Base-by-base conservation (phyloP, 2,888 invertebrate genomes). In the Meiosimyza platycephala region DNA sequence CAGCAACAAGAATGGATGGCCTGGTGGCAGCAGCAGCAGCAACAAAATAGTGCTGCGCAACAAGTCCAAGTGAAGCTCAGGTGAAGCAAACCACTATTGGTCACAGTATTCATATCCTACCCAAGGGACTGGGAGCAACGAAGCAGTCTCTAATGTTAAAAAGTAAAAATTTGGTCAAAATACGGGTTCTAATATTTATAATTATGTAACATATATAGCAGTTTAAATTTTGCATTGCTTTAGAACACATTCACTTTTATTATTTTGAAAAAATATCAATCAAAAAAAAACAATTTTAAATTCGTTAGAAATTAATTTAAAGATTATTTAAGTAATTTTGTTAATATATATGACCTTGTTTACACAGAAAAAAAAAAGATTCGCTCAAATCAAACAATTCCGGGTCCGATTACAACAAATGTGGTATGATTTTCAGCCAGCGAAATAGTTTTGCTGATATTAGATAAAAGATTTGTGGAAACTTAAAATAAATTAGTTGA, bases 1-100 rank as follows among this genome's bases (percentile, higher is more conserved):
- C 86, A 86, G 75, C 86, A 86, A 76, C 86, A 86, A 62, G 84
- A 85, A 76, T 87, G 86, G 86, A 84, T 84, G 83, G 81, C 85
- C 78, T 87, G 86, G 85, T 87, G 86, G 85, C 86, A 40, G 40
- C 40, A 40, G 40, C 40, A 40, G 40, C 60, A 77, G 77, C 75
- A 78, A 62, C 77, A 77, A 64, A 74, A 75, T 67, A 64, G 74
- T 48, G 76, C 79, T 66, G 74, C 77, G 22, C 76, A 78, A 70
- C 75, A 76, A 51, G 76, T 77, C 79, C 79, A 66, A 78, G 76
- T 71, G 77, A n/a, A n/a, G 78, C 76, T 76, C 78, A 73, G 77
- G 81, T 75, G 84, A 84, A 77, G 76, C 81, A 72, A 84, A 84
- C 77, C 84, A 84, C 78, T 85, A 85, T 81, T 85, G 85, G 85